These are phyloP conservation scores for Sorex fumeus DNA, from an alignment of 2,113 vertebrate genomes.

Conservation along the genomic window DNA sequence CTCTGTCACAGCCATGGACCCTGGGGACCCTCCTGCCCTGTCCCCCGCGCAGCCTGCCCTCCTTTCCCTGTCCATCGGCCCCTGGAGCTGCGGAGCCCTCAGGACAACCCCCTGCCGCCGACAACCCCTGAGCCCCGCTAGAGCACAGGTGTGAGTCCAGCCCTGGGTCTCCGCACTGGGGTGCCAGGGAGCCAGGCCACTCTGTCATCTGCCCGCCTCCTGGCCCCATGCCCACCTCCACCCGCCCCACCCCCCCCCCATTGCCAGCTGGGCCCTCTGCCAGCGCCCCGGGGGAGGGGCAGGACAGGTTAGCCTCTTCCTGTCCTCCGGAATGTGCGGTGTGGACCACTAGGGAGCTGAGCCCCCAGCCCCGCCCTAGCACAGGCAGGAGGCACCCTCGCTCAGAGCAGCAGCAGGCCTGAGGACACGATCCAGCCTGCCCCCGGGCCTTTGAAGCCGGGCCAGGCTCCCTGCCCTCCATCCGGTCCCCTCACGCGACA, in stretches of 20 bases:
- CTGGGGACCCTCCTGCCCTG: not conserved
- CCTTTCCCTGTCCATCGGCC: not conserved
- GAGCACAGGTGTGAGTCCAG: not conserved
- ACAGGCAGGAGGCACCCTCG: not conserved
- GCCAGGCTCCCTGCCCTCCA: conserved; percentile 73
- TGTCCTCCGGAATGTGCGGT: conserved; percentile 36
- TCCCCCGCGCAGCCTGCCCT: too few species aligned
- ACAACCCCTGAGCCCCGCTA: not conserved
- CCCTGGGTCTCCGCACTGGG: not conserved
- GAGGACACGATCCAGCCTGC: conserved; percentile 71
- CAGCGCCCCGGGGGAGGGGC: conserved; percentile 52
- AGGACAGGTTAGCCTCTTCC: conserved; percentile 74
- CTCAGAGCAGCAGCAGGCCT: conserved; percentile 59
- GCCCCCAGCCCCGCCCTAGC: not conserved
- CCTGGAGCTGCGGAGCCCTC: too few species aligned
- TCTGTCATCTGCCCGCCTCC: conserved; percentile 60
- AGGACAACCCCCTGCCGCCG: too few species aligned
- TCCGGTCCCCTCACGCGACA: conserved; percentile 78
- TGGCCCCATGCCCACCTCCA: conserved; percentile 6
- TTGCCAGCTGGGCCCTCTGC: conserved; percentile 63
- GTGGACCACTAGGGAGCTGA: conserved; percentile 55
- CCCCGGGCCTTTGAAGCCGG: conserved; percentile 75
- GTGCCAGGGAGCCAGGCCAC: conserved; percentile 20
- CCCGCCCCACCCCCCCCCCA: conserved; percentile 12
- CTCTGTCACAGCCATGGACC: too few species aligned